Conservation (phyloP, 2,888 invertebrate genomes). For the Apamea epomidion region DNA sequence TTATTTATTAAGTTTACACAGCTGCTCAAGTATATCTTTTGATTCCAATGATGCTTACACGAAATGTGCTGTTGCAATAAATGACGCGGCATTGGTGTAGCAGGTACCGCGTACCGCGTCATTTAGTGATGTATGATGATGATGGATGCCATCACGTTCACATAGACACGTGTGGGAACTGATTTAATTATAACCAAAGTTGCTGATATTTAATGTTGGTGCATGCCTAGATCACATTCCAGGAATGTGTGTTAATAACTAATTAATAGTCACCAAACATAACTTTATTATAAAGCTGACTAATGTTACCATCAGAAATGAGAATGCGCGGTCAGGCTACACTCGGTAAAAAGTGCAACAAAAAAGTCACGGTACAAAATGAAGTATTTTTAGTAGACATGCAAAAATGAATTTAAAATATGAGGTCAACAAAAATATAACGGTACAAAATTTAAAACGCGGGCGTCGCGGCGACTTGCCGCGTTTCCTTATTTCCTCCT, state of each 20-base stretch:
- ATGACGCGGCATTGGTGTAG: background rate
- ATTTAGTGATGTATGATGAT: background rate
- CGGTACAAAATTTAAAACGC: background rate
- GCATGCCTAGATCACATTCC: background rate
- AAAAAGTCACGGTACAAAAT: background rate
- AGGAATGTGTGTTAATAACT: background rate
- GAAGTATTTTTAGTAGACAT: background rate
- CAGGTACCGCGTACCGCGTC: background rate
- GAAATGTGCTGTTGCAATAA: background rate
- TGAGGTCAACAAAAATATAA: background rate
- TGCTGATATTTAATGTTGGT: background rate
- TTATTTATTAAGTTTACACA: background rate
- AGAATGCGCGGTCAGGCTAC: background rate
- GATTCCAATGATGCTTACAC: background rate
- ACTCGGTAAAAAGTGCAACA: background rate
- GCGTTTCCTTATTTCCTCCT: background rate
- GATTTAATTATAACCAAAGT: background rate
- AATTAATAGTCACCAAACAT: background rate
- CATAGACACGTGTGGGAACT: background rate
- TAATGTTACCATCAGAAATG: background rate
- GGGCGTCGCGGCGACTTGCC: background rate
- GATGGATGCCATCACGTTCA: background rate
- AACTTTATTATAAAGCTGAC: background rate
- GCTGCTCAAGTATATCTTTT: background rate
- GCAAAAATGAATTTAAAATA: constrained; percentile 4